Percentiles rank a stretch among this genome's conserved stretches.
Evolutionary conservation across 1,140 invertebrate genomes (phyloP).

Genomic region (Listronotus oregonensis): DNA sequence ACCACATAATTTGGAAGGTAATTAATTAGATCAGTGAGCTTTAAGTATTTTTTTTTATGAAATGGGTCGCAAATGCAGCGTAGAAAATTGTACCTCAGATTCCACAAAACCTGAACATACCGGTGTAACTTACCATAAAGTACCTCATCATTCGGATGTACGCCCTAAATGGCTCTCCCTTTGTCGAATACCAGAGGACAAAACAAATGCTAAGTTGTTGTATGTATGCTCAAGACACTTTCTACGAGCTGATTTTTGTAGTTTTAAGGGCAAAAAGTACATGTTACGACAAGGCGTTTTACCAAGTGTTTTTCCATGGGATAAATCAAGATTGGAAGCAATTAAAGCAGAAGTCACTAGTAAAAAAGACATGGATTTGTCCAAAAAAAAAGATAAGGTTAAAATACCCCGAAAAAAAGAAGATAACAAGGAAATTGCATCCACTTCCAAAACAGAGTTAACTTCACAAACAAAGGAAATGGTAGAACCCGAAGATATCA

Average conservation of each 20-base stretch:
- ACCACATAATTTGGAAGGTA: no score
- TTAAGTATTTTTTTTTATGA: background rate
- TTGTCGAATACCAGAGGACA: conserved; percentile 54
- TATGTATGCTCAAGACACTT: conserved; percentile 69
- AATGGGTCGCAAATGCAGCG: conserved; percentile 53
- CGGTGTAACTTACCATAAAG: conserved; percentile 55
- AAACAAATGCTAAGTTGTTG: conserved; percentile 61
- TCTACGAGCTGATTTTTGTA: conserved; percentile 65
- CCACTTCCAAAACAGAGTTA: background rate
- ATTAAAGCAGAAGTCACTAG: conserved; percentile 41
- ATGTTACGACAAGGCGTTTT: conserved; percentile 61
- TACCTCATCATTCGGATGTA: conserved; percentile 51
- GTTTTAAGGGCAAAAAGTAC: conserved; percentile 64
- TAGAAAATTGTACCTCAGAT: conserved; percentile 51
- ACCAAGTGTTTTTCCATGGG: conserved; percentile 59
- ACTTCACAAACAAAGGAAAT: background rate
- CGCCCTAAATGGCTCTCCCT: conserved; percentile 52
- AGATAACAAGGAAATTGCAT: background rate
- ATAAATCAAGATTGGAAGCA: conserved; percentile 50
- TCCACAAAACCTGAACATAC: conserved; percentile 49
- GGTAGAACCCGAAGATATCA: conserved; percentile 6
- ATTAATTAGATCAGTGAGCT: no score
- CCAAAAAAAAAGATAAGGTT: conserved; percentile 20
- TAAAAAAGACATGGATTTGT: conserved; percentile 21
- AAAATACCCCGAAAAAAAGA: conserved; percentile 10